Evolutionary conservation across 2,888 invertebrate species (phyloP).

Genomic region (Bhutanitis thaidina): DNA sequence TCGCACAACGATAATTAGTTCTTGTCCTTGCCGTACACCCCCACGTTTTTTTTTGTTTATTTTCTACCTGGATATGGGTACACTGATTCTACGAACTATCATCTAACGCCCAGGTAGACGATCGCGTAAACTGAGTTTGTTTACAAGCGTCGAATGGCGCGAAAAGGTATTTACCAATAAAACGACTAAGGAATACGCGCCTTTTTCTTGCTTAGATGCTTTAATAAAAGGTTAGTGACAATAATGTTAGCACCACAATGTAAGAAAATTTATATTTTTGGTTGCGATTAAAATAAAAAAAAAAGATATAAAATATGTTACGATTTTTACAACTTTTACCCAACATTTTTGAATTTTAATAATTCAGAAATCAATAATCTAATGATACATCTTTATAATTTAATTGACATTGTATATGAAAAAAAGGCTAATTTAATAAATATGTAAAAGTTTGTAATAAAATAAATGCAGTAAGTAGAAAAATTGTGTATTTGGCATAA

Average conservation of each 20-base stretch:
- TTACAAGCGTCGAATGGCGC: slow-evolving; percentile 67
- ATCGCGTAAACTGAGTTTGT: slow-evolving; percentile 59
- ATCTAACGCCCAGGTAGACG: slow-evolving; percentile 48
- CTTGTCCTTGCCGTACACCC: slow-evolving; percentile 45
- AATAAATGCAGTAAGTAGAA: too few species aligned
- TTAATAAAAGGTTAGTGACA: background rate
- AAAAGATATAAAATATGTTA: too few species aligned
- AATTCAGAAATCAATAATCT: too few species aligned
- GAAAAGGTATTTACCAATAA: slow-evolving; percentile 71
- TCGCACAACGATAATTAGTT: slow-evolving; percentile 43
- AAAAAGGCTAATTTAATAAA: too few species aligned
- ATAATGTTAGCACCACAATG: background rate
- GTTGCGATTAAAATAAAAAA: too few species aligned
- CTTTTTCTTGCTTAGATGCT: slow-evolving; percentile 45
- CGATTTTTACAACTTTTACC: too few species aligned
- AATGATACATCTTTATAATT: too few species aligned
- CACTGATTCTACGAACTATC: slow-evolving; percentile 42
- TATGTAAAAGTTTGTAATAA: too few species aligned
- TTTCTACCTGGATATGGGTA: slow-evolving; percentile 37
- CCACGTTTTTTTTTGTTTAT: slow-evolving; percentile 34
- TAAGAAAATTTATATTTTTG: too few species aligned
- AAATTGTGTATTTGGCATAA: too few species aligned
- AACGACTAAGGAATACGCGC: slow-evolving; percentile 40
- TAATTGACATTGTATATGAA: too few species aligned
- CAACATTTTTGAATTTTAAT: too few species aligned